phyloP scores from a whole-genome alignment of 92 coral and sea anemone species.

The Palythoa caribaeorum region DNA sequence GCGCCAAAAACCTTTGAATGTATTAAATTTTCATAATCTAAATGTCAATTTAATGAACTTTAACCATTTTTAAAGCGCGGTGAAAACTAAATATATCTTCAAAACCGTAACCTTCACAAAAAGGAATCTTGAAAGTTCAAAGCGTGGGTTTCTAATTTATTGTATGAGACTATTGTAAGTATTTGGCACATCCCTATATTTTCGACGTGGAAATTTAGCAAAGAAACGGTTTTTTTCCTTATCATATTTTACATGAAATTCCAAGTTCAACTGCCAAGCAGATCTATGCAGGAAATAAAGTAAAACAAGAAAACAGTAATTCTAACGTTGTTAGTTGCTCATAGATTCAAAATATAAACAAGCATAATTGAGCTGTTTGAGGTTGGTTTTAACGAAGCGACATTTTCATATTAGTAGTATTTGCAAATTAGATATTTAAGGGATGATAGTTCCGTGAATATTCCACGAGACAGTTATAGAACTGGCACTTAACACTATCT shows the following conservation, averaged over 20 bases:
- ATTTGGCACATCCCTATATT: background rate
- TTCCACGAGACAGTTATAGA: constrained; percentile 1
- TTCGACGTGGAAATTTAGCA: background rate
- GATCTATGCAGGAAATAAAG: background rate
- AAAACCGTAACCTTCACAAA: constrained; percentile 6
- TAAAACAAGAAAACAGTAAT: background rate
- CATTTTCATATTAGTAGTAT: constrained; percentile 9
- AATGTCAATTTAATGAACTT: background rate
- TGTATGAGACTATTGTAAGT: background rate
- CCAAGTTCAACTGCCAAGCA: background rate
- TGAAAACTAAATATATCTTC: background rate
- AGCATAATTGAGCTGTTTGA: background rate
- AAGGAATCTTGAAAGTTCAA: background rate
- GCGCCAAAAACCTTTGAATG: background rate
- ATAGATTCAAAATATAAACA: constrained; percentile 30
- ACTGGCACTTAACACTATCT: background rate
- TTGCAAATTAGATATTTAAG: constrained; percentile 29
- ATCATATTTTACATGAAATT: background rate
- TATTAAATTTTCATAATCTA: constrained; percentile 1
- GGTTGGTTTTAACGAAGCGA: constrained; percentile 15
- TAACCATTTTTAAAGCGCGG: background rate
- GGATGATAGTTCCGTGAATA: constrained; percentile 39
- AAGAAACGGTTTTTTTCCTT: background rate
- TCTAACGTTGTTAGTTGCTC: background rate
- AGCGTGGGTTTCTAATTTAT: background rate